A percentile compares a stretch with the other conserved stretches of the same genome.
Evolutionary conservation across 2,888 invertebrate species (phyloP).

Genomic region (Aromia moschata): DNA sequence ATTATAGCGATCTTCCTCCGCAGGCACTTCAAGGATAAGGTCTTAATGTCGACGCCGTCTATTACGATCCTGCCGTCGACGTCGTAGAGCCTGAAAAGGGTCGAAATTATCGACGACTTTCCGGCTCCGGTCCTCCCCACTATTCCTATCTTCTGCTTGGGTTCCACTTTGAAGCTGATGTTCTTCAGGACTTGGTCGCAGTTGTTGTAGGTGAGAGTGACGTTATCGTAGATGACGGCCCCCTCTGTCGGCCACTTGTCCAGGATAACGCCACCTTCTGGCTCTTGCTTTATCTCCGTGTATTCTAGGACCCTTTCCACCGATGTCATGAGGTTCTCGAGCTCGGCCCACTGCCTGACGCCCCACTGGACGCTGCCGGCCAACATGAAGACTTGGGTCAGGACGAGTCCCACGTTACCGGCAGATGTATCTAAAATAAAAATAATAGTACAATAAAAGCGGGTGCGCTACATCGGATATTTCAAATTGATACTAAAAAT

Average conservation of each 20-base stretch:
- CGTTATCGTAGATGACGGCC: constrained; percentile 71
- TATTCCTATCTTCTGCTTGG: constrained; percentile 80
- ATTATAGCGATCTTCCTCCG: constrained; percentile 82
- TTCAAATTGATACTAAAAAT: no score
- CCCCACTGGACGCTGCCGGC: constrained; percentile 73
- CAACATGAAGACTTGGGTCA: constrained; percentile 80
- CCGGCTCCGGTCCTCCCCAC: constrained; percentile 87
- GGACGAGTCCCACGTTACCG: constrained; percentile 67
- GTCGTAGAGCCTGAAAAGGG: constrained; percentile 82
- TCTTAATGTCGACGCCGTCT: constrained; percentile 77
- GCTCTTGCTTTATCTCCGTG: constrained; percentile 62
- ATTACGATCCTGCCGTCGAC: constrained; percentile 80
- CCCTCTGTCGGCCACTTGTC: constrained; percentile 78
- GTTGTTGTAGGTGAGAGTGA: constrained; percentile 76
- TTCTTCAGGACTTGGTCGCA: constrained; percentile 78
- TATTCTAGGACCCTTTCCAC: constrained; percentile 78
- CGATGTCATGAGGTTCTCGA: constrained; percentile 82
- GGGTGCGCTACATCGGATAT: no score
- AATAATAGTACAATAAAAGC: no score
- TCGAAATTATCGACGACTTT: constrained; percentile 78
- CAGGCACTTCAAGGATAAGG: constrained; percentile 77
- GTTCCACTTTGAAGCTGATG: constrained; percentile 72
- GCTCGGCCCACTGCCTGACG: constrained; percentile 85
- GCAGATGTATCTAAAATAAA: constrained; percentile 42
- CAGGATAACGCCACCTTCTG: constrained; percentile 62